Evolutionary conservation across 2,888 invertebrate species (phyloP), one percentile per base, ranked within the genome.

Genomic region (Atrina japonica): DNA sequence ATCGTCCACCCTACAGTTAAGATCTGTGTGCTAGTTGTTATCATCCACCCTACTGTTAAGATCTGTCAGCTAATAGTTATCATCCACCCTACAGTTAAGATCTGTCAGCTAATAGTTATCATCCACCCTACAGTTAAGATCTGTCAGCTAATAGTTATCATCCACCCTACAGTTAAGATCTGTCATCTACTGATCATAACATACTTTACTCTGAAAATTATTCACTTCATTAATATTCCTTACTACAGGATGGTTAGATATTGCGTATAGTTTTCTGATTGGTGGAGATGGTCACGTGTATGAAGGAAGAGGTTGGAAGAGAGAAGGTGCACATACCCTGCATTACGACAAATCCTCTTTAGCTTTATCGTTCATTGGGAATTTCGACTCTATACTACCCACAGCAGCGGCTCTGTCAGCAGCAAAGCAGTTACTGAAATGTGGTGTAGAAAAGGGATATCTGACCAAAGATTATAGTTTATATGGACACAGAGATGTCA

Each of bases 201-300:
- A n/a, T n/a, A n/a, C n/a, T n/a, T n/a, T n/a, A n/a, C n/a, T n/a
- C n/a, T n/a, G n/a, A n/a, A n/a, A n/a, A n/a, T n/a, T n/a, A n/a
- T n/a, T n/a, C n/a, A n/a, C n/a, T n/a, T n/a, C n/a, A n/a, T n/a
- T n/a, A n/a, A n/a, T n/a, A n/a, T n/a, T n/a, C n/a, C n/a, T 40
- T 14, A 18, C n/a, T 60, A 21, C 27, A 81, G 82, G 75, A 25
- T 82, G 76, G 75, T 60, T 45, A 23, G 80, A 80, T 52, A 77
- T 80, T 41, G 80, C 65, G 2, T 83, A 83, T 60, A 96, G 95
- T 86, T 96, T 95, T 80, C 89, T 96, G 2, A 93, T 96, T 1
- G 96, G 95, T 0, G 95, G 95, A 1, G 95, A 95, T 85, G 95
- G 95, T 0, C 92, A 93, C 11, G 94, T 93, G 0, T 95, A 95